phyloP scores from a whole-genome alignment of 2,888 invertebrate species.

The Drosophila neoperkinsi region DNA sequence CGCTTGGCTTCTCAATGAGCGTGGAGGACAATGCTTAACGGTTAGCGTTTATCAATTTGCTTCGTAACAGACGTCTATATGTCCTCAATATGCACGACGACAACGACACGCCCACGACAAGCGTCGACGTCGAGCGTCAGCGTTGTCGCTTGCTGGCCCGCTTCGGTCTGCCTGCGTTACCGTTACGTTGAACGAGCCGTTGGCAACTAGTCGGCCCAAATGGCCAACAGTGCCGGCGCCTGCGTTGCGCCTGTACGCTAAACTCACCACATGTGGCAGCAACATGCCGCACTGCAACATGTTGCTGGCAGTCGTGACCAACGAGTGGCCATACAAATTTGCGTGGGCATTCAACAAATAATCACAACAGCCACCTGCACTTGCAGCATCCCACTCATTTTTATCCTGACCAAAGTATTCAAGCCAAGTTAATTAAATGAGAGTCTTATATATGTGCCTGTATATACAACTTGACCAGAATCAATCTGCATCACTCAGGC shows the following conservation, averaged over 20 bases:
- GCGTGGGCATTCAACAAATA: background rate
- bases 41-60: conserved; percentile 2
- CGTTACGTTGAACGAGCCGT: conserved; percentile 55
- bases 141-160: conserved; percentile 31
- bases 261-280: conserved; percentile 42
- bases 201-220: conserved; percentile 41
- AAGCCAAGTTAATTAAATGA: background rate
- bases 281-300: conserved; percentile 28
- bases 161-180: conserved; percentile 40
- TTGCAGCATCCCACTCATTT: background rate
- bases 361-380: background rate
- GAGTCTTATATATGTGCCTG: background rate
- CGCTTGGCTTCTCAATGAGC: background rate
- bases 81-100: background rate
- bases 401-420: background rate
- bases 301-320: background rate
- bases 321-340: background rate
- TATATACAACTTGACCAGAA: background rate
- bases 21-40: background rate
- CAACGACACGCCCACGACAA: conserved; percentile 48
- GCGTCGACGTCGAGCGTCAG: conserved; percentile 37
- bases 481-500: background rate
- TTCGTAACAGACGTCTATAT: background rate
- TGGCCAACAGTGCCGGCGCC: conserved; percentile 20
- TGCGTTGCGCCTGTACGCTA: conserved; percentile 29